Evolutionary conservation across 1,140 invertebrate species (phyloP).

Genomic region (Pteromalus puparum): DNA sequence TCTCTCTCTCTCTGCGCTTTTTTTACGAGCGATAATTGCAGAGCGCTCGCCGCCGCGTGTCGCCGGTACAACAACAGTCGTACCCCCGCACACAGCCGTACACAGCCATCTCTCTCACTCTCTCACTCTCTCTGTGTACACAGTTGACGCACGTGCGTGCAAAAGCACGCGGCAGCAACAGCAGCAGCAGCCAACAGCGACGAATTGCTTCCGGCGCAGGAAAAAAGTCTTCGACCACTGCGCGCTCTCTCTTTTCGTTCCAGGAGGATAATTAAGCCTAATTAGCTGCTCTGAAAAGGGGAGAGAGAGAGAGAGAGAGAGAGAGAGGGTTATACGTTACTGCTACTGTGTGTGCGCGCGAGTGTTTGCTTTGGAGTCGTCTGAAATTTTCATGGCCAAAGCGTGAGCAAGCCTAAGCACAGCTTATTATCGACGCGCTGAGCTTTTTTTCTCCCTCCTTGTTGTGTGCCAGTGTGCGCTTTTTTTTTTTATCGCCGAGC

Average conservation of each 20-base stretch:
- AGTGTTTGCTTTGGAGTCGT: background rate
- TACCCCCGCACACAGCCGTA: background rate
- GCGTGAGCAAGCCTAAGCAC: no score
- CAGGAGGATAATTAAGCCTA: slow-evolving; percentile 41
- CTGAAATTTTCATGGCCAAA: slow-evolving; percentile 10
- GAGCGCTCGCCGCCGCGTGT: slow-evolving; percentile 32
- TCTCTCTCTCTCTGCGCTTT: background rate
- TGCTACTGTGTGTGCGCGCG: background rate
- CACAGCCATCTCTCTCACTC: no score
- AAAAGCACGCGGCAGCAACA: background rate
- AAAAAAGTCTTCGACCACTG: slow-evolving; percentile 16
- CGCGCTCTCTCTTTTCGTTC: background rate
- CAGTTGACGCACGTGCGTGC: slow-evolving; percentile 2
- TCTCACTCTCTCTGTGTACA: no score
- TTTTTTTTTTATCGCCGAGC: background rate
- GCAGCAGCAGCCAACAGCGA: slow-evolving; percentile 32
- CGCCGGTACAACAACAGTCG: slow-evolving; percentile 12
- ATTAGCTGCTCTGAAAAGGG: slow-evolving; percentile 19
- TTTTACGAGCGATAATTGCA: slow-evolving; percentile 32
- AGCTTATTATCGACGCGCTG: background rate
- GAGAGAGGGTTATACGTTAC: background rate
- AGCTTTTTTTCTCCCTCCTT: background rate
- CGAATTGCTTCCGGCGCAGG: slow-evolving; percentile 36
- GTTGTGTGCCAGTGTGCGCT: background rate
- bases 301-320: no score